Percentiles rank a stretch among this genome's conserved stretches.
phyloP scores from a whole-genome alignment of 1,140 invertebrate genomes.

The Drosophila navojoa region DNA sequence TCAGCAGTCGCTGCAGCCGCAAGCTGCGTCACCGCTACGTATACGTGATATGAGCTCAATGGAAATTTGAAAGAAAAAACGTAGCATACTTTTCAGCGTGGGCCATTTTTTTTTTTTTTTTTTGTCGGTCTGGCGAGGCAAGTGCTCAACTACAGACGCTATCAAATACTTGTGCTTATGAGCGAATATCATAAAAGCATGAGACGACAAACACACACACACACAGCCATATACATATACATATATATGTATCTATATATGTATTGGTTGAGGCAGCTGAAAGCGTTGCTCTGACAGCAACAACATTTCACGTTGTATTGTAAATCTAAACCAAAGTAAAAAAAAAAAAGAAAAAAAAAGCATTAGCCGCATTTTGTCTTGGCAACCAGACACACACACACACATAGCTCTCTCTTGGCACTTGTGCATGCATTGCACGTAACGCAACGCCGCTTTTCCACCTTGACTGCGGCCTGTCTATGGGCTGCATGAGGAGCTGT shows the following conservation, averaged over 20 bases:
- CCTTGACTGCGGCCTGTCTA: constrained; percentile 37
- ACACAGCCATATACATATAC: not conserved
- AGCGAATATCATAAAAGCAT: constrained; percentile 9
- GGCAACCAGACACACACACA: constrained; percentile 47
- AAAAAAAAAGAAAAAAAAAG: no score
- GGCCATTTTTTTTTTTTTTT: not conserved
- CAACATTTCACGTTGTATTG: constrained; percentile 64
- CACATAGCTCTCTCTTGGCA: constrained; percentile 13
- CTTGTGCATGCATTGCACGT: constrained; percentile 60
- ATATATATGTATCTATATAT: not conserved
- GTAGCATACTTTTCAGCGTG: constrained; percentile 48
- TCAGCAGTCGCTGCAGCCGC: not conserved
- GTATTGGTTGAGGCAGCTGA: not conserved
- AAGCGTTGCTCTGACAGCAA: constrained; percentile 33
- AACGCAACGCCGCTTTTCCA: constrained; percentile 46
- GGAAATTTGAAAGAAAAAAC: constrained; percentile 10
- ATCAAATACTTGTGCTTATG: constrained; percentile 35
- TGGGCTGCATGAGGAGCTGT: not conserved
- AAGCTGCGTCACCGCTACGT: not conserved
- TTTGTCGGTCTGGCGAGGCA: constrained; percentile 1
- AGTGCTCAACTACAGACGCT: constrained; percentile 45
- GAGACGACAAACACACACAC: not conserved
- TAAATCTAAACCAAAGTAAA: constrained; percentile 73
- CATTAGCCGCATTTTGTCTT: constrained; percentile 82
- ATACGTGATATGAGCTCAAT: constrained; percentile 25